Percentiles rank a stretch among this genome's conserved stretches.
phyloP scores from a whole-genome alignment of 1,140 invertebrate species.

The Megalopta genalis region DNA sequence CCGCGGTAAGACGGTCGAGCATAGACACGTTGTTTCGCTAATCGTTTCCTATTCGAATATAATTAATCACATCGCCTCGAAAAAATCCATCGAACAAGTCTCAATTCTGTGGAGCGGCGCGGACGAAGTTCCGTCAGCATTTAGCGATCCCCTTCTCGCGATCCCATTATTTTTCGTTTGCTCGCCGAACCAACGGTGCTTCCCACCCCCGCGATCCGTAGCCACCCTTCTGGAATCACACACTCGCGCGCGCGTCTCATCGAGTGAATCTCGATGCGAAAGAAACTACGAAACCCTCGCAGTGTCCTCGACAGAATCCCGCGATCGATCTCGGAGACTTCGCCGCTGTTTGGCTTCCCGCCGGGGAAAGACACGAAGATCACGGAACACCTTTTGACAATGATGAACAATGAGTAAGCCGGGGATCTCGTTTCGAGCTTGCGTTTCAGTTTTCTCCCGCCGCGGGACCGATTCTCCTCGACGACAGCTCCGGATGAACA shows the following conservation, averaged over 20 bases:
- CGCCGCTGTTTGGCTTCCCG: slow-evolving; percentile 31
- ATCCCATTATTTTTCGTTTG: neutral
- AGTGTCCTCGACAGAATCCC: slow-evolving; percentile 53
- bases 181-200: slow-evolving; percentile 3
- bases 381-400: slow-evolving; percentile 33
- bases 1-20: slow-evolving; percentile 63
- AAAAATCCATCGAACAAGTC: slow-evolving; percentile 78
- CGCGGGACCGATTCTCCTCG: neutral
- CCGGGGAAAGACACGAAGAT: slow-evolving; percentile 39
- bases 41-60: slow-evolving; percentile 61
- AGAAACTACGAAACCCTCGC: slow-evolving; percentile 62
- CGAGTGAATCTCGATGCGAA: slow-evolving; percentile 48
- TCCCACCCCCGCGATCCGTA: neutral
- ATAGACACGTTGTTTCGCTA: slow-evolving; percentile 62
- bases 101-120: slow-evolving; percentile 76
- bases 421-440: neutral
- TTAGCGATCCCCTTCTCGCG: slow-evolving; percentile 47
- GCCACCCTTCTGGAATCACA: slow-evolving; percentile 11
- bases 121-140: slow-evolving; percentile 67
- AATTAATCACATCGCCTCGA: slow-evolving; percentile 60
- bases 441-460: neutral
- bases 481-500: slow-evolving; percentile 14
- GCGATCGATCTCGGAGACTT: slow-evolving; percentile 49
- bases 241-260: slow-evolving; percentile 2
- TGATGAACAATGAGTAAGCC: slow-evolving; percentile 26